Evolutionary conservation across 2,888 invertebrate species (phyloP), one percentile per base, ranked within the genome.

Genomic region (Tortricodes alternella): DNA sequence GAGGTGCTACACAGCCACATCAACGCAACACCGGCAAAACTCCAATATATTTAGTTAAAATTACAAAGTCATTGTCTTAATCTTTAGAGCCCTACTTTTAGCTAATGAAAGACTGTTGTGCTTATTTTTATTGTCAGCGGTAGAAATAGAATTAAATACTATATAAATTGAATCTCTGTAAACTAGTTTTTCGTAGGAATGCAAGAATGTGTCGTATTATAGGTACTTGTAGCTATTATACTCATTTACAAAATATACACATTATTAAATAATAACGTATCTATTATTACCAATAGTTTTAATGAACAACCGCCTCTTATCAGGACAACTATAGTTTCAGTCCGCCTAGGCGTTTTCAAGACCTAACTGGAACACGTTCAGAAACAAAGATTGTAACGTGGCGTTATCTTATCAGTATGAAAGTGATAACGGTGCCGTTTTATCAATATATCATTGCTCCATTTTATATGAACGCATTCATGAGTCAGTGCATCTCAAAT

Each of bases 381-480:
- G 29, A 44, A 59, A 57, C 58, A 66, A 71, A 70, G 65, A 73
- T 67, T 63, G 63, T 63, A 62, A 59, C 65, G 56, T 38, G 61
- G 59, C 59, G 48, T 62, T 80, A 85, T 85, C 85, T 85, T 84
- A 85, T 81, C 81, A 49, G 49, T 59, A 55, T 53, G 53, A 61
- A 60, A 64, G 65, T 74, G 83, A 84, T 84, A 83, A 71, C 67
- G 70, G 70, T 67, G 9, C 24, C 71, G 74, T 75, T 73, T 80
- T 82, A 82, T 84, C 85, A 74, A 67, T 60, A 74, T 76, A 78
- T 80, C 79, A 73, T 78, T 81, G 83, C 74, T 79, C 80, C 74
- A 61, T 78, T 78, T 76, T 72, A 68, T 65, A 67, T 65, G 71
- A 76, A 76, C 73, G 60, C 58, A 16, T 50, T 41, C 21, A 63